phyloP scores from a whole-genome alignment of 2,888 invertebrate species.

The Tinea trinotella region DNA sequence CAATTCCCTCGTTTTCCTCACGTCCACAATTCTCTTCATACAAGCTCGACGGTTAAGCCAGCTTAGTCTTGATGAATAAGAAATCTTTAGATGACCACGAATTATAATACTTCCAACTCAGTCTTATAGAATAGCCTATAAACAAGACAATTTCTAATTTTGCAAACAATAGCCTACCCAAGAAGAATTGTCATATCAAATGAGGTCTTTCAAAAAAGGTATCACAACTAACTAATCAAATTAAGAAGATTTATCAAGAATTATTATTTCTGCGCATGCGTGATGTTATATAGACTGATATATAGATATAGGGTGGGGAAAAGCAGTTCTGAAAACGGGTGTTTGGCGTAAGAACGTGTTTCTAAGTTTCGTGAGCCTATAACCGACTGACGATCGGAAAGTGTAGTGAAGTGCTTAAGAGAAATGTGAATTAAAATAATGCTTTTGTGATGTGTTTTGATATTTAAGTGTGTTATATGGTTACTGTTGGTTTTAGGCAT shows the following conservation, averaged over 20 bases:
- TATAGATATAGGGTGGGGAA: slow-evolving; percentile 5
- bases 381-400: neutral
- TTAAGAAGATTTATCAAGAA: neutral
- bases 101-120: too few species aligned
- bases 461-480: neutral
- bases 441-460: neutral
- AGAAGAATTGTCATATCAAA: neutral
- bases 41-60: too few species aligned
- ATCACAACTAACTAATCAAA: slow-evolving; percentile 4
- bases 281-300: neutral
- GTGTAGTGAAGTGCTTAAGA: slow-evolving; percentile 4
- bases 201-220: neutral
- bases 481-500: neutral
- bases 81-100: too few species aligned
- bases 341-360: neutral
- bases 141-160: too few species aligned
- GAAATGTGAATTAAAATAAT: slow-evolving; percentile 3
- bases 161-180: neutral
- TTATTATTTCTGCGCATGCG: neutral
- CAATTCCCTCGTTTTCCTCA: too few species aligned
- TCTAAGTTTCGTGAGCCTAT: neutral
- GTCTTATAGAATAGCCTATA: too few species aligned
- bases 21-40: too few species aligned
- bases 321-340: neutral
- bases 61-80: too few species aligned